Evolutionary conservation across 2,888 invertebrate species (phyloP).

Genomic region (Mesochorus sp.): DNA sequence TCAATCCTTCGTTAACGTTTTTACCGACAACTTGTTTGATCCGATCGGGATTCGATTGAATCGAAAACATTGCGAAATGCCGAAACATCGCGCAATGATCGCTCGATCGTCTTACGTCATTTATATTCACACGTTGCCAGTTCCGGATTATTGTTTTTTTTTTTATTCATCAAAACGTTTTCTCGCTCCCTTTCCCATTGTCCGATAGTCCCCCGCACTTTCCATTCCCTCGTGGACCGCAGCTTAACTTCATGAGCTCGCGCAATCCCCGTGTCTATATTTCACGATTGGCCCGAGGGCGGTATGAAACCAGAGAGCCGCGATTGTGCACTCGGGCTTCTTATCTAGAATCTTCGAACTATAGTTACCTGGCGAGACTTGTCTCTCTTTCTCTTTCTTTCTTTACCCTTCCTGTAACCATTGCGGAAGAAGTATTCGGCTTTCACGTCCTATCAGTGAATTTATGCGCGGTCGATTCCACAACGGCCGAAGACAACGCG

Average conservation of each 20-base stretch:
- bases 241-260: constrained; percentile 42
- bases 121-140: constrained; percentile 15
- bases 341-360: constrained; percentile 63
- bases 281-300: constrained; percentile 60
- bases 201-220: constrained; percentile 27
- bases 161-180: constrained; percentile 19
- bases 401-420: constrained; percentile 44
- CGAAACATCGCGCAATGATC: too few relatives aligned
- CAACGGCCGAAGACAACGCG: constrained; percentile 56
- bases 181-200: constrained; percentile 22
- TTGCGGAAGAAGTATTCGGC: constrained; percentile 72
- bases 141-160: background rate
- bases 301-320: constrained; percentile 52
- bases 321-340: constrained; percentile 63
- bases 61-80: too few relatives aligned
- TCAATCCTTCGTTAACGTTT: too few relatives aligned
- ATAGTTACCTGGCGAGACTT: constrained; percentile 47
- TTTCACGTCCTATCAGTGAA: constrained; percentile 76
- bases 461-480: constrained; percentile 69
- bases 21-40: too few relatives aligned
- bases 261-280: constrained; percentile 46
- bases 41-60: too few relatives aligned
- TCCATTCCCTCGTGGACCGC: constrained; percentile 46
- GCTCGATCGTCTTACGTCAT: too few relatives aligned
- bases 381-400: constrained; percentile 37